Conservation (phyloP, 2,113 vertebrate genomes). For the Burhinus oedicnemus region DNA sequence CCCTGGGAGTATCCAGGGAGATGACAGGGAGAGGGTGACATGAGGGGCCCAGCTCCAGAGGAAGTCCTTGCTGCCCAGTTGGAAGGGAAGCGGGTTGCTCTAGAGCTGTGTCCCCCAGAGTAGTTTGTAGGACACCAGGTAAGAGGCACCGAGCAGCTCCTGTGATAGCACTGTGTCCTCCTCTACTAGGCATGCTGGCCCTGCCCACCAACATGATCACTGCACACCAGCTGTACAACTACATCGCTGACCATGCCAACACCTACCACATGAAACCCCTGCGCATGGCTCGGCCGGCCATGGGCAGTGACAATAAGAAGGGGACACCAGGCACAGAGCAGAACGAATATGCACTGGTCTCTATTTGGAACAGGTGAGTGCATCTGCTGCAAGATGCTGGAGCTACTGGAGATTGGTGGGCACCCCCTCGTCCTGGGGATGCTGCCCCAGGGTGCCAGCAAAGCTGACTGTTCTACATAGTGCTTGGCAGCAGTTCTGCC, state of each 20-base stretch:
- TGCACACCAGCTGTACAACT: slow-evolving; percentile 97
- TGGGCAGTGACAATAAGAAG: slow-evolving; percentile 78
- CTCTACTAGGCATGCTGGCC: slow-evolving; percentile 82
- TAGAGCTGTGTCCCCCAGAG: not conserved
- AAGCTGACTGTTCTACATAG: not conserved
- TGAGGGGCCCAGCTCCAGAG: not conserved
- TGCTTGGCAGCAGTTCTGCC: not conserved
- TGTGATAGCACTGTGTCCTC: not conserved
- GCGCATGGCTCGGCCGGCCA: slow-evolving; percentile 87
- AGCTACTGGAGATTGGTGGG: not conserved
- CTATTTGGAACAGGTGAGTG: slow-evolving; percentile 92
- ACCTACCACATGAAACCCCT: slow-evolving; percentile 96
- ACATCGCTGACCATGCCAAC: slow-evolving; percentile 94
- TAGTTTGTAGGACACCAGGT: not conserved
- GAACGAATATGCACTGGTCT: slow-evolving; percentile 93
- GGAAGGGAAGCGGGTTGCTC: not conserved
- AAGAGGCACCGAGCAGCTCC: not conserved
- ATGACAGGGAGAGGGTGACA: not conserved
- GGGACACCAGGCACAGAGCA: slow-evolving; percentile 80
- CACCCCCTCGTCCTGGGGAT: not conserved
- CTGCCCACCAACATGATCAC: slow-evolving; percentile 93
- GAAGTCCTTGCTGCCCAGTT: not conserved
- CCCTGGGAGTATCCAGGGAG: not conserved
- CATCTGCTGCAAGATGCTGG: not conserved
- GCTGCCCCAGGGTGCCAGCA: not conserved